These are phyloP conservation scores for Zosterops hypoxanthus DNA, from an alignment of 2,113 vertebrate genomes.

Conservation along the genomic window DNA sequence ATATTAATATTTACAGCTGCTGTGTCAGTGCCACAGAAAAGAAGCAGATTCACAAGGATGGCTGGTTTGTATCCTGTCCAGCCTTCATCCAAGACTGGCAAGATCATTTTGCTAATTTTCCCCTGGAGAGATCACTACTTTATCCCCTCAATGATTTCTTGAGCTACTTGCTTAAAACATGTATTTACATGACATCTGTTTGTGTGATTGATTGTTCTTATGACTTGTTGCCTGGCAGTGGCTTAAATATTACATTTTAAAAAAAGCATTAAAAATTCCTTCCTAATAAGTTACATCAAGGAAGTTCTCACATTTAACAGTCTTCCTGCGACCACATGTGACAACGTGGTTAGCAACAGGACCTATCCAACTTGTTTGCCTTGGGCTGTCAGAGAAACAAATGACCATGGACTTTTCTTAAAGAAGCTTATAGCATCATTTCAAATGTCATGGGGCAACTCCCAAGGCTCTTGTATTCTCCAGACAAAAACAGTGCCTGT, in stretches of 20 bases:
- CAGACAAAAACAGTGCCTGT: not conserved
- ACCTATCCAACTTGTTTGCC: not conserved
- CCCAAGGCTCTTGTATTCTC: not conserved
- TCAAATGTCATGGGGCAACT: not conserved
- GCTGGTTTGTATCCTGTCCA: slow-evolving; percentile 7
- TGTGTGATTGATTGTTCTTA: slow-evolving; percentile 29
- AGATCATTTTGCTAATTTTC: slow-evolving; percentile 10
- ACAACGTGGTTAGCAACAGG: not conserved
- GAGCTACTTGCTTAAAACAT: slow-evolving; percentile 25
- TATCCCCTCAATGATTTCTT: slow-evolving; percentile 16
- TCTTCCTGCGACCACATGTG: not conserved
- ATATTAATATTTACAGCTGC: slow-evolving; percentile 18
- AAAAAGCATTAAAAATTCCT: not conserved
- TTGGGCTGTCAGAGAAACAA: slow-evolving; percentile 41
- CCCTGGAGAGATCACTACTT: not conserved
- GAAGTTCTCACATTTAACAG: slow-evolving; percentile 23
- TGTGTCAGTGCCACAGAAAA: slow-evolving; percentile 2
- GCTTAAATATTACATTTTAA: slow-evolving; percentile 7
- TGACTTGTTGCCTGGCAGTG: not conserved
- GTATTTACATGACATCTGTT: slow-evolving; percentile 30
- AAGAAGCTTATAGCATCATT: not conserved
- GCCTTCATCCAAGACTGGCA: not conserved
- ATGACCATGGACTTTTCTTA: not conserved
- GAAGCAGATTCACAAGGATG: not conserved
- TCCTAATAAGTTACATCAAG: slow-evolving; percentile 3